Percentiles rank a stretch among this genome's conserved stretches.
Conservation (phyloP, 2,113 vertebrate species). For the Paradisaea rubra region DNA sequence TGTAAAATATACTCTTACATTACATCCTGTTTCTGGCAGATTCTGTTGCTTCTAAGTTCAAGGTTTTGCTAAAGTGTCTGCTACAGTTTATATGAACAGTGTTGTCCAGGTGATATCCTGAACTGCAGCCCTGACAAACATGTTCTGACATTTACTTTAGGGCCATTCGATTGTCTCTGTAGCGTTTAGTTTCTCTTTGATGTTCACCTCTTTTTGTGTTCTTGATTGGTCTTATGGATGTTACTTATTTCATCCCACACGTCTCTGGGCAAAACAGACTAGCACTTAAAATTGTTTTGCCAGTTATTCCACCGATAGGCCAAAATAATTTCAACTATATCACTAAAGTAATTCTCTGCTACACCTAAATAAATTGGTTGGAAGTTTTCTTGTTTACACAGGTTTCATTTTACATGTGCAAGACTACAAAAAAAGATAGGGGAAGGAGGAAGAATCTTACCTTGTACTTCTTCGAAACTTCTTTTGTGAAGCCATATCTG, state of each 20-base stretch:
- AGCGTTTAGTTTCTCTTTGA: neutral
- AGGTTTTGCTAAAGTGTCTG: neutral
- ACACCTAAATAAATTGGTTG: neutral
- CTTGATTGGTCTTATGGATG: neutral
- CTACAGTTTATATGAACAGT: neutral
- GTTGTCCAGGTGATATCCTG: neutral
- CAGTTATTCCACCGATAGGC: neutral
- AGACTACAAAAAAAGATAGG: neutral
- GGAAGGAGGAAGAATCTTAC: slow-evolving; percentile 64
- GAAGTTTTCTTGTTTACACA: neutral
- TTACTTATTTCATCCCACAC: neutral
- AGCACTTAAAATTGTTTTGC: neutral
- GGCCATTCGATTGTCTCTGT: neutral
- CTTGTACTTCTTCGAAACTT: slow-evolving; percentile 92
- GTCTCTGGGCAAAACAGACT: neutral
- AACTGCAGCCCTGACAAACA: neutral
- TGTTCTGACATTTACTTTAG: neutral
- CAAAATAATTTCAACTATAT: neutral
- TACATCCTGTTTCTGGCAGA: neutral
- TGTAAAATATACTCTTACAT: slow-evolving; percentile 51
- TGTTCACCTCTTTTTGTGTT: neutral
- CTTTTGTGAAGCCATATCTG: slow-evolving; percentile 95
- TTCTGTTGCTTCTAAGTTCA: neutral
- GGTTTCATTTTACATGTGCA: neutral
- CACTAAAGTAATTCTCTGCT: neutral